Conservation (phyloP, 1,140 invertebrate genomes). For the Octopus sinensis region DNA sequence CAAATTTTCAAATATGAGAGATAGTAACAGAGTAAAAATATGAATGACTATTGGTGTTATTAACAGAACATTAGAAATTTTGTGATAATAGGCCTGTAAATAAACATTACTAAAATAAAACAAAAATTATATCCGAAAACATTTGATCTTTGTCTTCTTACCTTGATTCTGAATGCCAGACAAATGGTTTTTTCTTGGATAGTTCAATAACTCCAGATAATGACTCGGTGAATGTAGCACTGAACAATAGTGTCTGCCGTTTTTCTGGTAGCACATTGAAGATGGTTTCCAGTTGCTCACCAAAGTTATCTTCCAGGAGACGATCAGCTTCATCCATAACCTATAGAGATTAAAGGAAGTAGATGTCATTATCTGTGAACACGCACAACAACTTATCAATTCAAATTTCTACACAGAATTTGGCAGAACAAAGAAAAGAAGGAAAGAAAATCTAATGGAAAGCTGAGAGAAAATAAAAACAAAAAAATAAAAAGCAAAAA, state of each 20-base stretch:
- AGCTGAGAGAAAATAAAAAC: background rate
- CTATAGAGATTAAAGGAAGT: constrained; percentile 26
- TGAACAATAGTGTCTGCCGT: constrained; percentile 58
- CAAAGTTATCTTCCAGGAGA: constrained; percentile 58
- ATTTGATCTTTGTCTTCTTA: constrained; percentile 27
- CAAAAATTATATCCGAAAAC: too few relatives aligned
- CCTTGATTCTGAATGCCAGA: constrained; percentile 49
- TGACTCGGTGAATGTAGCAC: constrained; percentile 56
- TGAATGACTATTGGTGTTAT: too few relatives aligned
- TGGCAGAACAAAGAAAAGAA: too few relatives aligned
- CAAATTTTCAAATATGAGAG: too few relatives aligned
- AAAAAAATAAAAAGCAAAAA: background rate
- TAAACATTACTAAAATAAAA: too few relatives aligned
- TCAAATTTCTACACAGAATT: too few relatives aligned
- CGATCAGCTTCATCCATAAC: constrained; percentile 59
- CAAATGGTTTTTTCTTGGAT: constrained; percentile 52
- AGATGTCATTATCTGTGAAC: too few relatives aligned
- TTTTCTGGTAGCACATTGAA: constrained; percentile 53
- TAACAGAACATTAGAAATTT: too few relatives aligned
- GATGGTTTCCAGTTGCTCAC: constrained; percentile 54
- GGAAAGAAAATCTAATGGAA: background rate
- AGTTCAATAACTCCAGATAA: constrained; percentile 48
- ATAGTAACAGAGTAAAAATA: too few relatives aligned
- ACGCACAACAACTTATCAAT: too few relatives aligned
- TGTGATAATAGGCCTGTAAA: too few relatives aligned